Evolutionary conservation across 1,140 invertebrate species (phyloP).

Genomic region (Archivesica marissinica): DNA sequence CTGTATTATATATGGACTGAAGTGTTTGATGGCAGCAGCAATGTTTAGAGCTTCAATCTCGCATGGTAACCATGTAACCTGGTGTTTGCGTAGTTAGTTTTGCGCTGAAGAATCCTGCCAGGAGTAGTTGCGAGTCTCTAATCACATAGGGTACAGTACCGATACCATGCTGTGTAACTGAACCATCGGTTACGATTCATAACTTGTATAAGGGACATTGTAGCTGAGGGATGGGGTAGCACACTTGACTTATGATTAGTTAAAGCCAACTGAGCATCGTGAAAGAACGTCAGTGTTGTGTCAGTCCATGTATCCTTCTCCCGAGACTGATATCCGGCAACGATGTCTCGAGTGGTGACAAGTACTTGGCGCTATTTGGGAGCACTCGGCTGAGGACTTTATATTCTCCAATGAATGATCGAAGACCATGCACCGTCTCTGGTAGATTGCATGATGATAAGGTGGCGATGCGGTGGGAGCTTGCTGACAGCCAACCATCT

Average conservation of each 20-base stretch:
- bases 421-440: slow-evolving; percentile 27
- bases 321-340: slow-evolving; percentile 53
- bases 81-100: slow-evolving; percentile 42
- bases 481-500: slow-evolving; percentile 40
- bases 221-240: slow-evolving; percentile 50
- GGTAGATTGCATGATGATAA: slow-evolving; percentile 38
- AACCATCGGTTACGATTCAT: slow-evolving; percentile 71
- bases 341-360: slow-evolving; percentile 59
- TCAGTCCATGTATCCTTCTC: slow-evolving; percentile 64
- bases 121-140: slow-evolving; percentile 32
- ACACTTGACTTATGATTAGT: slow-evolving; percentile 37
- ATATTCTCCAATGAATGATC: slow-evolving; percentile 64
- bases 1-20: slow-evolving; percentile 60
- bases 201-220: too few relatives aligned
- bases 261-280: too few relatives aligned
- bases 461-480: slow-evolving; percentile 51
- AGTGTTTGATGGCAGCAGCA: slow-evolving; percentile 50
- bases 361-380: slow-evolving; percentile 24
- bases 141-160: too few relatives aligned
- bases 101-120: slow-evolving; percentile 60
- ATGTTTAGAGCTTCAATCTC: too few relatives aligned
- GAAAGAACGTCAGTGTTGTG: too few relatives aligned
- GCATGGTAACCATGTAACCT: too few relatives aligned
- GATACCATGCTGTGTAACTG: too few relatives aligned
- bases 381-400: slow-evolving; percentile 54